These are phyloP conservation scores for Andrena haemorrhoa DNA, from an alignment of 2,888 invertebrate species.

Conservation along the genomic window DNA sequence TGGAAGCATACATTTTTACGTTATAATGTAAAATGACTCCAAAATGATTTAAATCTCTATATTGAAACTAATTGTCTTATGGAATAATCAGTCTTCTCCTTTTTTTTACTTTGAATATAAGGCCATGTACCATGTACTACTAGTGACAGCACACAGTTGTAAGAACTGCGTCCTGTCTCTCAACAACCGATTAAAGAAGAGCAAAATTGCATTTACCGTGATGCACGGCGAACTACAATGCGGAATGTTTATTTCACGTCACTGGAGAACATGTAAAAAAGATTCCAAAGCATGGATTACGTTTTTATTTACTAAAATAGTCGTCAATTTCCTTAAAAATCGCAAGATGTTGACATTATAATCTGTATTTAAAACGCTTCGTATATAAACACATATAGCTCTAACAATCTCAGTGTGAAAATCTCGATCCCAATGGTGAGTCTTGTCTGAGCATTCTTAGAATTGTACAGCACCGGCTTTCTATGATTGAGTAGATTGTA, in stretches of 20 bases:
- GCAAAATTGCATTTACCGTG: background rate
- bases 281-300: slow-evolving; percentile 15
- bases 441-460: slow-evolving; percentile 21
- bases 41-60: slow-evolving; percentile 18
- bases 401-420: slow-evolving; percentile 9
- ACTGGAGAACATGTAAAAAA: slow-evolving; percentile 16
- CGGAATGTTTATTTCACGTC: background rate
- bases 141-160: background rate
- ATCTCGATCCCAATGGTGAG: background rate
- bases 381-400: slow-evolving; percentile 22
- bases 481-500: slow-evolving; percentile 1
- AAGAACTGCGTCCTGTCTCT: background rate
- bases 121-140: background rate
- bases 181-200: background rate
- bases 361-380: background rate
- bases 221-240: background rate
- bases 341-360: background rate
- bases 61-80: slow-evolving; percentile 19
- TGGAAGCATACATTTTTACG: slow-evolving; percentile 39
- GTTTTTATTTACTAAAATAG: background rate
- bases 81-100: background rate
- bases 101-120: background rate
- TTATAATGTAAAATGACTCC: slow-evolving; percentile 35
- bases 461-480: slow-evolving; percentile 23
- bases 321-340: background rate